Percentiles rank a stretch among this genome's conserved stretches.
Conservation (phyloP, 2,888 invertebrate genomes). For the Hydriomena furcata region DNA sequence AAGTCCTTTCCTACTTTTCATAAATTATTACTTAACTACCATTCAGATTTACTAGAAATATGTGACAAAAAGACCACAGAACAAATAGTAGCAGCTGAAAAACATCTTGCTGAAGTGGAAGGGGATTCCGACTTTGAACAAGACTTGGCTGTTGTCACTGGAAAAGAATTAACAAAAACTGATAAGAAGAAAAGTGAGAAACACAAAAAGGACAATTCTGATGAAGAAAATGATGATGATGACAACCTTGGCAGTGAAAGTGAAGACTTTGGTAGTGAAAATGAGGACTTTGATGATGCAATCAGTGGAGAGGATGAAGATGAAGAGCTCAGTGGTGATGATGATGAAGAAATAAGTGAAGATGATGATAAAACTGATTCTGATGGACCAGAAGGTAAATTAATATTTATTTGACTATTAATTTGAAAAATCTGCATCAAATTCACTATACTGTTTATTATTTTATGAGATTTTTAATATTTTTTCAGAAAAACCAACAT, state of each 20-base stretch:
- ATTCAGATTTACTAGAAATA: conserved; percentile 87
- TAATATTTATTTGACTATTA: not conserved
- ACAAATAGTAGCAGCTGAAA: conserved; percentile 84
- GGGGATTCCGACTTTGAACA: conserved; percentile 85
- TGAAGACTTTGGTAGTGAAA: conserved; percentile 23
- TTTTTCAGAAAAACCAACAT: conserved; percentile 50
- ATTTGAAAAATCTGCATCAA: not conserved
- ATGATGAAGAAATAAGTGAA: conserved; percentile 15
- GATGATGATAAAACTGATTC: conserved; percentile 30
- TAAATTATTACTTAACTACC: conserved; percentile 33
- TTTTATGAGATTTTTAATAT: not conserved
- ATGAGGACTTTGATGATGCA: conserved; percentile 34
- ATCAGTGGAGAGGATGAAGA: conserved; percentile 13
- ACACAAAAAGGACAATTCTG: conserved; percentile 29
- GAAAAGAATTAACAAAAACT: conserved; percentile 52
- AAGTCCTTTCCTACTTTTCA: too few species aligned
- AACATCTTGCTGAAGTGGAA: conserved; percentile 84
- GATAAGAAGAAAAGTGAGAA: conserved; percentile 31
- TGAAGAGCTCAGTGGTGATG: not conserved
- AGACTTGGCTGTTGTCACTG: conserved; percentile 83
- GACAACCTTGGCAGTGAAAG: conserved; percentile 32
- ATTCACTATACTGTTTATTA: too few species aligned
- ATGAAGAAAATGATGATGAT: conserved; percentile 33
- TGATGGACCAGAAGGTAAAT: conserved; percentile 50
- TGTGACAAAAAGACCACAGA: conserved; percentile 87